Evolutionary conservation across 1,140 invertebrate species (phyloP).

Genomic region (Riptortus pedestris): DNA sequence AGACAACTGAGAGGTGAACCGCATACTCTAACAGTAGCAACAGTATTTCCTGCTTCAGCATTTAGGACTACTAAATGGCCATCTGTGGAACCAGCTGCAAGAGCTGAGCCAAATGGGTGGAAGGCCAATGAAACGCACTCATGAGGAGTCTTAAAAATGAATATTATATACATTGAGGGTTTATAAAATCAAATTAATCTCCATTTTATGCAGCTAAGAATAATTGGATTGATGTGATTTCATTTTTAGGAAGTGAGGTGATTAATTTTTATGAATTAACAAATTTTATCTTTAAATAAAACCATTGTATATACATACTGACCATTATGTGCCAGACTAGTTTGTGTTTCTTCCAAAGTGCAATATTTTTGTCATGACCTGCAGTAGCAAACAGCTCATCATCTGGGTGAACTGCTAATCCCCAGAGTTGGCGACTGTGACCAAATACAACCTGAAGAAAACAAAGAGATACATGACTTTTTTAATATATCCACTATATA

Average conservation of each 20-base stretch:
- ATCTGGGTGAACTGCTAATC: constrained; percentile 76
- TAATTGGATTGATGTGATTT: no score
- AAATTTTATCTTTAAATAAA: no score
- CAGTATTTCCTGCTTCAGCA: constrained; percentile 66
- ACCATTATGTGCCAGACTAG: constrained; percentile 81
- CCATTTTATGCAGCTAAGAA: no score
- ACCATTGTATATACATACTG: no score
- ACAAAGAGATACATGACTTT: constrained; percentile 2
- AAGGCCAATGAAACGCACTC: constrained; percentile 75
- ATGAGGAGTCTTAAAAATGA: constrained; percentile 49
- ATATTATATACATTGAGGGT: neutral
- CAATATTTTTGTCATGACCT: constrained; percentile 82
- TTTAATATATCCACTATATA: no score
- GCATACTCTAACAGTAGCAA: constrained; percentile 73
- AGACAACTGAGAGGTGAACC: constrained; percentile 73
- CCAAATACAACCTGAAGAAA: constrained; percentile 67
- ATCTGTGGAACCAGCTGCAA: constrained; percentile 79
- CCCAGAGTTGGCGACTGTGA: constrained; percentile 82
- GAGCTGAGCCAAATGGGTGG: constrained; percentile 73
- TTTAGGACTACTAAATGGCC: constrained; percentile 78
- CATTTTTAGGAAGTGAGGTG: no score
- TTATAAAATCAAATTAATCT: neutral
- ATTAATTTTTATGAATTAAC: no score
- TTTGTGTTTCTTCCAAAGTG: constrained; percentile 77
- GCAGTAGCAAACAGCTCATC: constrained; percentile 87